These are phyloP conservation scores for Cacatua alba DNA, from an alignment of 2,113 vertebrate genomes.

Conservation along the genomic window DNA sequence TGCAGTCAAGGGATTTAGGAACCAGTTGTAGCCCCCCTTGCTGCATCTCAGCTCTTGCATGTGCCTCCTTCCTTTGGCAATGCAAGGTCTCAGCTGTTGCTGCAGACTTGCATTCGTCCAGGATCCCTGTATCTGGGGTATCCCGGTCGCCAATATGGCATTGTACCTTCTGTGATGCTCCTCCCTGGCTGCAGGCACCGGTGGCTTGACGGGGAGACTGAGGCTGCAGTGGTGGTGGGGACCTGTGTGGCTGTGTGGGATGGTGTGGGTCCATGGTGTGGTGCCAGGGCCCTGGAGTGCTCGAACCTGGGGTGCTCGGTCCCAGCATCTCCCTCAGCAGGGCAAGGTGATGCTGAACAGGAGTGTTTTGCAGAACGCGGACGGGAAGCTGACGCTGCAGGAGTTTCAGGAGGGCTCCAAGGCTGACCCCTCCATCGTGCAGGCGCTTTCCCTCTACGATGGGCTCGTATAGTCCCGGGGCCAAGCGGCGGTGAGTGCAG, in stretches of 20 bases:
- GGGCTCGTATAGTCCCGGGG: slow-evolving; percentile 89
- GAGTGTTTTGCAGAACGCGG: slow-evolving; percentile 85
- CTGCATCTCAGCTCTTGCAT: background rate
- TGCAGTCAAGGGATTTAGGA: background rate
- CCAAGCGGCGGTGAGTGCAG: slow-evolving; percentile 77
- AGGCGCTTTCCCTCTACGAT: slow-evolving; percentile 95
- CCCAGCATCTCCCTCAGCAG: accelerated
- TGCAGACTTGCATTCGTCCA: accelerated
- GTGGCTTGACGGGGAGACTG: accelerated
- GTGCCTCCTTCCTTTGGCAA: background rate
- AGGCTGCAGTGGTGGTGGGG: accelerated
- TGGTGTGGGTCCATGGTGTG: background rate
- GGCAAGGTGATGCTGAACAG: accelerated
- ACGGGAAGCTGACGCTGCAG: slow-evolving; percentile 95
- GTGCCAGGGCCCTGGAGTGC: accelerated
- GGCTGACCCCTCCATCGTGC: slow-evolving; percentile 96
- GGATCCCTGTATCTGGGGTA: background rate
- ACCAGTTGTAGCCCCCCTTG: background rate
- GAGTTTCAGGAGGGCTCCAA: slow-evolving; percentile 99
- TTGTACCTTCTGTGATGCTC: background rate
- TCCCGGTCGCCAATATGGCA: background rate
- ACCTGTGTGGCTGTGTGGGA: accelerated
- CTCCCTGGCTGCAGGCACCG: accelerated
- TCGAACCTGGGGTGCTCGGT: background rate
- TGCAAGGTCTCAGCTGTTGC: background rate